Conservation (phyloP, 2,888 invertebrate species). For the Cryptus viduatorius region DNA sequence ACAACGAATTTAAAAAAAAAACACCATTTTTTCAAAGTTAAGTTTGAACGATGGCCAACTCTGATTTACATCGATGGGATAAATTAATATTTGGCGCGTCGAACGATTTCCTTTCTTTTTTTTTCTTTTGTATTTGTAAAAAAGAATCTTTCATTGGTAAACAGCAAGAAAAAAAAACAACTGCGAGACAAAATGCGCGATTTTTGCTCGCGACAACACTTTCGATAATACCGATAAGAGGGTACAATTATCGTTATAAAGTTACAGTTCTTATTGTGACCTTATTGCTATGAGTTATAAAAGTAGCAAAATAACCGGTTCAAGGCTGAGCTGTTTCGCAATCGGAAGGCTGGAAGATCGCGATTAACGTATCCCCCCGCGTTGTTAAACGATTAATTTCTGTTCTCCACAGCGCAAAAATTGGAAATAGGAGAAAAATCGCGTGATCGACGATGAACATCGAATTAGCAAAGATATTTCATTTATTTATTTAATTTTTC, state of each 20-base stretch:
- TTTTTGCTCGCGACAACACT: conserved; percentile 45
- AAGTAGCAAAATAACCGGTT: conserved; percentile 84
- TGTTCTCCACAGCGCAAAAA: conserved; percentile 48
- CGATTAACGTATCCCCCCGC: conserved; percentile 55
- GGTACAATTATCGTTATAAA: conserved; percentile 48
- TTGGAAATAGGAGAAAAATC: conserved; percentile 61
- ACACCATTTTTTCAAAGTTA: not conserved
- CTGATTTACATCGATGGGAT: conserved; percentile 28
- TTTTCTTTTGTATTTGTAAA: conserved; percentile 12
- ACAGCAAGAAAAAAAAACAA: conserved; percentile 16
- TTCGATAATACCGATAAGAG: conserved; percentile 43
- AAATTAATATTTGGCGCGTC: conserved; percentile 35
- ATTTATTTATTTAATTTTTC: not conserved
- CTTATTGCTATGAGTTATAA: conserved; percentile 78
- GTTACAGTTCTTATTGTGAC: conserved; percentile 54
- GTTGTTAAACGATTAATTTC: conserved; percentile 57
- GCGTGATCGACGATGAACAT: conserved; percentile 45
- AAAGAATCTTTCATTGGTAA: conserved; percentile 43
- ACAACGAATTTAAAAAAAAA: not conserved
- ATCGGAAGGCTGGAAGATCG: conserved; percentile 76
- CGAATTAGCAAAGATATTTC: conserved; percentile 21
- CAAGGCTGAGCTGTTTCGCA: conserved; percentile 80
- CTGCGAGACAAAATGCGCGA: conserved; percentile 24
- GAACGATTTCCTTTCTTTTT: conserved; percentile 15
- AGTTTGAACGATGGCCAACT: conserved; percentile 45